Evolutionary conservation across 2,113 vertebrate species (phyloP), one percentile per base, ranked within the genome.

Genomic region (Leptodactylus fuscus): DNA sequence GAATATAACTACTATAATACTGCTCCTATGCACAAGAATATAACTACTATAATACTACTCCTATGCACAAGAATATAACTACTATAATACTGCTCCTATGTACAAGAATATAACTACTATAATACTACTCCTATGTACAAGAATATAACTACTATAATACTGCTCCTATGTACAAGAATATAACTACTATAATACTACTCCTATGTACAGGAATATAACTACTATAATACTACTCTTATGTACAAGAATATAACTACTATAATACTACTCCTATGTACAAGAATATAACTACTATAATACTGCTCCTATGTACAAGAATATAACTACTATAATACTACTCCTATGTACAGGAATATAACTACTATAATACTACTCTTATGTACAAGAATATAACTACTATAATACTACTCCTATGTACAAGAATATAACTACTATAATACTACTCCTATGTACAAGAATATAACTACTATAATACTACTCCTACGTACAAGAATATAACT

Each of bases 1-100:
- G 58, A 62, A 62, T 62, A 62, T 27, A 62, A 62, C 58, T 62
- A 62, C 24, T 29, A 62, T 62, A 62, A 62, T 62, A 62, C 58
- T 62, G 58, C 58, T 29, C 58, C 58, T 24, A 24, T 60, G 12
- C 29, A 62, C 58, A 62, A 29, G 58, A 62, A 29, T 62, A 29
- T 62, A 62, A 62, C 58, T 29, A 13, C 58, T 62, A 62, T 62
- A 62, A 62, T 62, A 62, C 58, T 62, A 24, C 27, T n/a, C 58
- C 20, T 62, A 62, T 62, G 27, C 29, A 62, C 58, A 62, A 62
- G 58, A 29, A 62, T 62, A 62, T 62, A 62, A 62, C 27, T 29
- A 29, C 58, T 55, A 55, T 55, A 55, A 55, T 55, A 55, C 51
- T 62, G 58, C 58, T 15, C 27, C 58, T 62, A 62, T 62, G 18